Evolutionary conservation across 2,888 invertebrate genomes (phyloP), one percentile per base, ranked within the genome.

Genomic region (Bellardia pandia): DNA sequence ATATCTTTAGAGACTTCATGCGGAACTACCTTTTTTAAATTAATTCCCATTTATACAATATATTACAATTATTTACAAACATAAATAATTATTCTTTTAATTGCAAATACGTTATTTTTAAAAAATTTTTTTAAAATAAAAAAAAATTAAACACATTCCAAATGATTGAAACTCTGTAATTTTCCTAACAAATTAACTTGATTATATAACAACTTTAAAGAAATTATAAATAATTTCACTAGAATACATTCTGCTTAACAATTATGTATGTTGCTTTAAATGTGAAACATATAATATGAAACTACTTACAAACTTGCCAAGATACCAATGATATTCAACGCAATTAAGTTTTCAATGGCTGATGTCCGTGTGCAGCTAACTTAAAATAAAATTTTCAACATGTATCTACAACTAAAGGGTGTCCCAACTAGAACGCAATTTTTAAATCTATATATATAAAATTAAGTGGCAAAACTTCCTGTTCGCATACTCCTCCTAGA

Each of bases 321-420:
- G 14, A 82, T 51, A 11, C 33, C 56, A n/a, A 58, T 68, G 37
- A 37, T 14, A 23, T 30, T 58, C 48, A 40, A 51, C 30, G 68
- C 60, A 75, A 68, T 76, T 75, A 68, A 81, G 14, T 51, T 74
- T 74, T 58, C 56, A 66, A 48, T 58, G 53, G 23, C n/a, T 45
- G 14, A 53, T 56, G 51, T 72, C 6, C 33, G 23, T 13, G 51
- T 71, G 42, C 40, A 42, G 2, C 11, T 23, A 71, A 23, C 71
- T 16, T 11, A 58, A 33, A n/a, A 48, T 8, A 58, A 37, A 58
- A 45, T 69, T 0, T 79, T 69, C 48, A 79, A 51, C 6, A 37
- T 11, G 23, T 62, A 60, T 30, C 74, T 45, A 30, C n/a, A 60
- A 60, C 30, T 48, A n/a, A n/a, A n/a, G n/a, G n/a, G n/a, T n/a